Base-by-base conservation (phyloP, 2,797 vertebrate genomes). In the Gila robusta region DNA sequence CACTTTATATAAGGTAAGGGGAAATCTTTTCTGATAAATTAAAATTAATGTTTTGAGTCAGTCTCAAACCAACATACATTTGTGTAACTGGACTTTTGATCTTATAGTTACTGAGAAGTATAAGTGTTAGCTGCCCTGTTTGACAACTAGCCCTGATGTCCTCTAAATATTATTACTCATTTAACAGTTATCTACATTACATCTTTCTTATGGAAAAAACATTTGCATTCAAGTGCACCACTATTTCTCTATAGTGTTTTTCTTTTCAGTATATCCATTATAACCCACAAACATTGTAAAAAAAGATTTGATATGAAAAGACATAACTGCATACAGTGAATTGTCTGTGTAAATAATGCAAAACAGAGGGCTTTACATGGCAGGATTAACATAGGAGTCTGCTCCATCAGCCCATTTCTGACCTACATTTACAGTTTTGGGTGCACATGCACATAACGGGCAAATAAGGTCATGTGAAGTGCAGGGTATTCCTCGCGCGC, bases 401-500 rank as follows among this genome's bases (percentile, higher is more conserved):
- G 16, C 6, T 73, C 16, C 6, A 28, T 21, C 39, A 79, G 32
- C 4, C 21, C 9, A 16, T 80, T 74, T 66, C 41, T 86, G 78
- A 74, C 84, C 84, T 81, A 81, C 78, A 66, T 81, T 73, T 39
- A 26, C 9, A 39, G 6, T n/a, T 80, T 71, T 44, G 19, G 47
- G 14, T 6, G 2, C 26, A 62, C 54, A 62, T 44, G n/a, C 64
- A 41, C 39, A 62, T 11, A 28, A 72, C 6, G 2, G 69, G 72
- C 21, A 80, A 79, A 62, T 37, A 80, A 81, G 69, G 56, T 85
- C 54, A 79, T 37, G 41, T 52, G 67, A 85, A 64, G 69, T 64
- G 54, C 78, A 66, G 77, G 56, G 10, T 23, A 86, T 64, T 81
- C 84, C 41, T 72, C 4, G 9, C 10, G 4, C 0, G 54, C 39